phyloP scores from a whole-genome alignment of 2,113 vertebrate species.

The Pitta sordida region DNA sequence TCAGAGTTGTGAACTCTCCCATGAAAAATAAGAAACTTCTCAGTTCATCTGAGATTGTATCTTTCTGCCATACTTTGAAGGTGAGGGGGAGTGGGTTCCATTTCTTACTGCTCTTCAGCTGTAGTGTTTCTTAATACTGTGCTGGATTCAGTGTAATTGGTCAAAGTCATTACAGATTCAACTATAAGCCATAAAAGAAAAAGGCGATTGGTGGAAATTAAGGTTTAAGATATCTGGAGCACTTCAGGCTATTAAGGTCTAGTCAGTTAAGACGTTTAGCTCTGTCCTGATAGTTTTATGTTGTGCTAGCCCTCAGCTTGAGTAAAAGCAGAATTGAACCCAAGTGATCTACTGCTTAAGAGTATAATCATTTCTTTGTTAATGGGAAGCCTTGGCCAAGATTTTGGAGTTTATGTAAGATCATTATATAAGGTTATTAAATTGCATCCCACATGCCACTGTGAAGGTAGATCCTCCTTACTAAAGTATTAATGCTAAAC shows the following conservation, averaged over 20 bases:
- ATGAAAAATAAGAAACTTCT: background rate
- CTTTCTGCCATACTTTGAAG: background rate
- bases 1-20: background rate
- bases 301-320: background rate
- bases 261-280: background rate
- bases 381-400: constrained; percentile 21
- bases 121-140: background rate
- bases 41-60: background rate
- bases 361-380: constrained; percentile 17
- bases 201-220: background rate
- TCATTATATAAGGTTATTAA: constrained; percentile 51
- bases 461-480: constrained; percentile 16
- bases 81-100: background rate
- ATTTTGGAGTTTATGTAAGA: constrained; percentile 44
- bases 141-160: background rate
- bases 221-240: background rate
- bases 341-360: constrained; percentile 5
- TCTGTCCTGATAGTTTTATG: background rate
- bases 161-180: background rate
- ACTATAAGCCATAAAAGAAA: background rate
- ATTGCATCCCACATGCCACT: background rate
- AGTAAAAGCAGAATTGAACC: constrained; percentile 2
- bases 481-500: background rate
- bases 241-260: background rate
- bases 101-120: background rate